Conservation (phyloP, 2,113 vertebrate genomes). For the Protomyctophum bolini region DNA sequence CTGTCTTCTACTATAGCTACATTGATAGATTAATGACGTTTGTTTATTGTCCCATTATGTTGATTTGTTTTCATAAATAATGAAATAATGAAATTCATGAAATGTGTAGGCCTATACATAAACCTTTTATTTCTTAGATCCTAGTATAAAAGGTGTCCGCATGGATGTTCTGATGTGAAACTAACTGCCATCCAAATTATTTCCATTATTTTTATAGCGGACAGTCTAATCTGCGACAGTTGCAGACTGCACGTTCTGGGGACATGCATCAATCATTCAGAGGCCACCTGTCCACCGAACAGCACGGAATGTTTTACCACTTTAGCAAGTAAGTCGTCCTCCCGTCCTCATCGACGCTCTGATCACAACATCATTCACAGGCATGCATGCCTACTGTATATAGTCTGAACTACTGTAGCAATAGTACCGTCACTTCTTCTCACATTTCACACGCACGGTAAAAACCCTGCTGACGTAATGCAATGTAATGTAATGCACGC, state of each 20-base stretch:
- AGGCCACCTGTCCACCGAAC: neutral
- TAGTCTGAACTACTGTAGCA: too few relatives aligned
- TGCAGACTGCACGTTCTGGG: constrained; percentile 28
- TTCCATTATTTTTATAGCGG: constrained; percentile 61
- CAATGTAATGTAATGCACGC: too few relatives aligned
- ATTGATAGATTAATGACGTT: too few relatives aligned
- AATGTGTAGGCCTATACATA: neutral
- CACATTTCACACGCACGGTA: too few relatives aligned
- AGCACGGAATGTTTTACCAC: constrained; percentile 50
- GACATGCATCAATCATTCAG: neutral
- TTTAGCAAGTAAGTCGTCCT: constrained; percentile 49
- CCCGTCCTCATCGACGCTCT: neutral
- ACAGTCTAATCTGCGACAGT: constrained; percentile 69
- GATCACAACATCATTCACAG: neutral
- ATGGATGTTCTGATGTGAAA: neutral
- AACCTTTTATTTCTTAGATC: too few relatives aligned
- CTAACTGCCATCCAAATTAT: neutral
- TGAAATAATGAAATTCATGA: too few relatives aligned
- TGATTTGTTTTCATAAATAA: too few relatives aligned
- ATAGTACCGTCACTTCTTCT: too few relatives aligned
- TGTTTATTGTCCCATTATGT: too few relatives aligned
- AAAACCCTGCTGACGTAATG: too few relatives aligned
- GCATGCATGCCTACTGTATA: neutral
- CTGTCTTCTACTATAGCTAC: too few relatives aligned
- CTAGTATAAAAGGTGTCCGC: neutral